Evolutionary conservation across 2,797 vertebrate genomes (phyloP), one percentile per base, ranked within the genome.

Genomic region (Meda fulgida): DNA sequence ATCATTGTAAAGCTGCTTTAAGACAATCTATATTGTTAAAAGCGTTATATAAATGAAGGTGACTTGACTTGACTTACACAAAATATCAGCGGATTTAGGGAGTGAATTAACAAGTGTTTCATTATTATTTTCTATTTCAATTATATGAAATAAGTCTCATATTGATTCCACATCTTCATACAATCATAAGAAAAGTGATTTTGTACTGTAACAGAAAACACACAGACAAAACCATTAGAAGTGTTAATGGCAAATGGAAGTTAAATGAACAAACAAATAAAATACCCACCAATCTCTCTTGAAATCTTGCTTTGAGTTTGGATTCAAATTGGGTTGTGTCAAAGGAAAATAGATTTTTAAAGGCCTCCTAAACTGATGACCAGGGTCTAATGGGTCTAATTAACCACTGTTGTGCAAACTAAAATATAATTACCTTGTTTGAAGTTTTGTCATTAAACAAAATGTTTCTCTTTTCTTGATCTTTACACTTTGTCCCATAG

Each of bases 361-460:
- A 60, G 10, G 26, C 14, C 5, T 43, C 11, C 69, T 55, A 36
- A 81, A 72, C 38, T 53, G 72, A 16, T 72, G 31, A 69, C 81
- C 55, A 43, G 51, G 40, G 81, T 87, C 67, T 65, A 67, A 53
- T 81, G 81, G 86, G 88, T 85, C 26, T 89, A 82, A 89, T 89
- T 89, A 87, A 65, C 31, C 23, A 51, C 19, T 60, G 58, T 55
- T 81, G 66, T 87, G 11, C 66, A 85, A 87, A 86, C 66, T 81
- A 34, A 65, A 5, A 86, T 76, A 75, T 76, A 81, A 81, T 89
- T 84, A 73, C 18, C 1, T 78, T 83, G 6, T 16, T 18, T 70
- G 18, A 53, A 65, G 40, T 46, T 21, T 18, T 18, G 14, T 69
- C 78, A 81, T 78, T 85, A 78, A 72, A 43, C 46, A 21, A 46